Evolutionary conservation across 2,113 vertebrate species (phyloP), one percentile per base, ranked within the genome.

Genomic region (Microtus pennsylvanicus): DNA sequence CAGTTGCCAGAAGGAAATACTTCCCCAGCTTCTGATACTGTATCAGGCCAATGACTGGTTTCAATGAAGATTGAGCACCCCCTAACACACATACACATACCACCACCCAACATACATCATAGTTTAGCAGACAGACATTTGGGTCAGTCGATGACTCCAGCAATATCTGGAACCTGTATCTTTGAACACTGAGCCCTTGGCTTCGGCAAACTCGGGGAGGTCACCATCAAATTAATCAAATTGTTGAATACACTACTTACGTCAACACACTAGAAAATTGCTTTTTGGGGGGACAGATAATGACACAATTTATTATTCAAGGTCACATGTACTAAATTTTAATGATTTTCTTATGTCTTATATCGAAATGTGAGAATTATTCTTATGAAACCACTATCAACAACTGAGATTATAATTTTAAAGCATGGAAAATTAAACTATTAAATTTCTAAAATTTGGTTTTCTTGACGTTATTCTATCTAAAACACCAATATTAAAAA

Each of bases 401-500:
- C 33, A 69, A 65, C 1, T 4, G 26, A 93, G 22, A 55, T 50
- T 72, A 35, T 21, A 45, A 93, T 65, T 90, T 72, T 76, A 24
- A 80, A 95, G 52, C n/a, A 75, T 7, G 74, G 28, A 82, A 83
- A 92, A 52, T 89, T 89, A 80, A 95, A 45, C 0, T 11, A 93
- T 89, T 70, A 86, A 97, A 88, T 75, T 61, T 77, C 17, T 78
- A 65, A 55, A 89, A 42, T 65, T 55, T 55, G 55, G 21, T 94
- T 87, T 83, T 78, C 1, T 77, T 93, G 47, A n/a, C 6, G 17
- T 13, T 63, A 50, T 87, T 92, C 52, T 38, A 50, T 82, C 80
- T 92, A 74, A 61, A 52, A 94, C 35, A 89, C 83, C 13, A 8
- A 63, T 80, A 81, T 75, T 95, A 90, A 52, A 96, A 96, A 96